Evolutionary conservation across 2,888 invertebrate genomes (phyloP).

Genomic region (Elegia similella): DNA sequence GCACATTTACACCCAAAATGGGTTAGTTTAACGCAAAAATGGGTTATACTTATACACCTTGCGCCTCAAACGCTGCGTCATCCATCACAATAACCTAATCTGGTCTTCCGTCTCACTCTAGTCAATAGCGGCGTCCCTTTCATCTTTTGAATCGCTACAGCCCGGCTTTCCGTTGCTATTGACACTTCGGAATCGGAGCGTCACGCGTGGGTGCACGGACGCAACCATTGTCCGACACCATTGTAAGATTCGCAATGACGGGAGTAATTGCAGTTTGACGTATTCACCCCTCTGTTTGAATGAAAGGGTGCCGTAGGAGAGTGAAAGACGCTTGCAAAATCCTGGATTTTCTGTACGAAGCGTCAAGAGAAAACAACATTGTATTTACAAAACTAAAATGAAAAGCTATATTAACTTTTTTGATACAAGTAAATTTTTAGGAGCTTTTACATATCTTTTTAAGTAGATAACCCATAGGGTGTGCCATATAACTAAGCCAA

Average conservation of each 20-base stretch:
- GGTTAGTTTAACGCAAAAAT: constrained; percentile 67
- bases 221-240: constrained; percentile 62
- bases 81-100: constrained; percentile 66
- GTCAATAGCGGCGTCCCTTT: constrained; percentile 39
- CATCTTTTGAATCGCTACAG: constrained; percentile 52
- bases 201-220: constrained; percentile 73
- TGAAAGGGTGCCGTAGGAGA: neutral
- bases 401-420: no score
- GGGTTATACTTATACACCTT: constrained; percentile 77
- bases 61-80: constrained; percentile 59
- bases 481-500: constrained; percentile 23
- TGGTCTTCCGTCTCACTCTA: constrained; percentile 45
- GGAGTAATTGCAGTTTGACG: constrained; percentile 44
- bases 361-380: neutral
- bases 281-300: constrained; percentile 14
- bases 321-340: neutral
- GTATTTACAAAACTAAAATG: no score
- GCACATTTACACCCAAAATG: constrained; percentile 45
- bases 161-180: constrained; percentile 65
- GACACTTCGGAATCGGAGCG: constrained; percentile 72
- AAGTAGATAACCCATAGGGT: no score
- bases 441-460: no score
- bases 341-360: neutral
- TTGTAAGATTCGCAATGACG: constrained; percentile 49
- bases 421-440: no score